A percentile compares a stretch with the other conserved stretches of the same genome.
Evolutionary conservation across 2,797 vertebrate species (phyloP).

Genomic region (Tangara arthus): DNA sequence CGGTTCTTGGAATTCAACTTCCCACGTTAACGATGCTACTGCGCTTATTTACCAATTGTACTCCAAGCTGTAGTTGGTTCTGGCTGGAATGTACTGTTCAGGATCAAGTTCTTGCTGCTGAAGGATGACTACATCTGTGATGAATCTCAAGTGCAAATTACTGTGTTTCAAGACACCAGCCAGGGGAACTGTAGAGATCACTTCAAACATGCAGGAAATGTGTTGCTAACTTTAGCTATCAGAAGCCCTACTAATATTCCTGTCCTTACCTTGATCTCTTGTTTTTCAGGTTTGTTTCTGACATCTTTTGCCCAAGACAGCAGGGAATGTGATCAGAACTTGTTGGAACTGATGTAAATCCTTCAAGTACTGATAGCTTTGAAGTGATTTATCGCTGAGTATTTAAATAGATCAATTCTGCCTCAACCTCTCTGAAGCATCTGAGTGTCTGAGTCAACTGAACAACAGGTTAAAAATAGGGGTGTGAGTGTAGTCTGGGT

Average conservation of each 20-base stretch:
- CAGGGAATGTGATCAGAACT: not conserved
- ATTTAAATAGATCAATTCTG: not conserved
- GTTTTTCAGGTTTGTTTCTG: conserved; percentile 46
- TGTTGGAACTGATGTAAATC: conserved; percentile 2
- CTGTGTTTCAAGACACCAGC: not conserved
- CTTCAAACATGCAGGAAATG: not conserved
- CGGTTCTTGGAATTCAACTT: rapidly evolving
- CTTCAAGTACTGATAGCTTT: conserved; percentile 16
- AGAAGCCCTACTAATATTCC: not conserved
- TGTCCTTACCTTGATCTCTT: not conserved
- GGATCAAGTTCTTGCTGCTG: not conserved
- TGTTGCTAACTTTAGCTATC: not conserved
- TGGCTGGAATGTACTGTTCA: not conserved
- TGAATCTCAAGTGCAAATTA: not conserved
- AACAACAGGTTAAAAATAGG: not conserved
- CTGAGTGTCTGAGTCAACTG: not conserved
- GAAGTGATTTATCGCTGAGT: conserved; percentile 10
- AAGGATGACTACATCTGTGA: not conserved
- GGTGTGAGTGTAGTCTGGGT: not conserved
- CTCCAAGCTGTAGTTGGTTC: not conserved
- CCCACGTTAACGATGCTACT: not conserved
- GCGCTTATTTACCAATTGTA: not conserved
- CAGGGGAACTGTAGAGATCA: not conserved
- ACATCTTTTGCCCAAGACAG: conserved; percentile 3
- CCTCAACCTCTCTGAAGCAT: not conserved